Conservation (phyloP, 1,140 invertebrate genomes). For the Heliconius hewitsoni region DNA sequence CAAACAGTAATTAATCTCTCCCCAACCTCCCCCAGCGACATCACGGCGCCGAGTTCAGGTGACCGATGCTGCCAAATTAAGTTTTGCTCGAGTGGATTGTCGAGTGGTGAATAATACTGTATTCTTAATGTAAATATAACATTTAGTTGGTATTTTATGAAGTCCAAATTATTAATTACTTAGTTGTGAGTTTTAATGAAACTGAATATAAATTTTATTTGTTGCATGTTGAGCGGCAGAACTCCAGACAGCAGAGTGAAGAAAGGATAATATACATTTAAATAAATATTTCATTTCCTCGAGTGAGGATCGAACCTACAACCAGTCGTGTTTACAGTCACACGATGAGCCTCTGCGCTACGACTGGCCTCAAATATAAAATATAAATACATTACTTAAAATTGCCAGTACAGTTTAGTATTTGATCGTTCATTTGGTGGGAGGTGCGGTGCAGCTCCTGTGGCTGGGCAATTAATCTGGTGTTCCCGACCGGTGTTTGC, state of each 20-base stretch:
- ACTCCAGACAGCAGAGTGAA: too few relatives aligned
- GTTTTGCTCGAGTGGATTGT: slow-evolving; percentile 24
- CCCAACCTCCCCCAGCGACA: slow-evolving; percentile 42
- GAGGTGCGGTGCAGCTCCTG: slow-evolving; percentile 2
- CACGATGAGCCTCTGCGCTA: too few relatives aligned
- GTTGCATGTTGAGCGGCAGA: too few relatives aligned
- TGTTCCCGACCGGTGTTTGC: slow-evolving; percentile 7
- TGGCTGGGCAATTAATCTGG: slow-evolving; percentile 24
- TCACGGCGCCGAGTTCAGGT: slow-evolving; percentile 52
- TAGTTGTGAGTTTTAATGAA: too few relatives aligned
- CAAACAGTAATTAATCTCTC: slow-evolving; percentile 71
- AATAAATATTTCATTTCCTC: too few relatives aligned
- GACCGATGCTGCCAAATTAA: slow-evolving; percentile 39
- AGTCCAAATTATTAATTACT: too few relatives aligned
- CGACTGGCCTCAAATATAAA: too few relatives aligned
- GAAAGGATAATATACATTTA: too few relatives aligned
- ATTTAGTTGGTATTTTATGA: too few relatives aligned
- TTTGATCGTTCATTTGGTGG: slow-evolving; percentile 2
- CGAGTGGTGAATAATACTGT: not conserved
- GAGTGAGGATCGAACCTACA: too few relatives aligned
- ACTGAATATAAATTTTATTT: not conserved
- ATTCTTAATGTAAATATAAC: too few relatives aligned
- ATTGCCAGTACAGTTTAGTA: not conserved
- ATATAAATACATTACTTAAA: not conserved
- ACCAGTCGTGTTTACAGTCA: too few relatives aligned